Evolutionary conservation across 2,797 vertebrate genomes (phyloP).

Genomic region (Centroberyx gerrardi): DNA sequence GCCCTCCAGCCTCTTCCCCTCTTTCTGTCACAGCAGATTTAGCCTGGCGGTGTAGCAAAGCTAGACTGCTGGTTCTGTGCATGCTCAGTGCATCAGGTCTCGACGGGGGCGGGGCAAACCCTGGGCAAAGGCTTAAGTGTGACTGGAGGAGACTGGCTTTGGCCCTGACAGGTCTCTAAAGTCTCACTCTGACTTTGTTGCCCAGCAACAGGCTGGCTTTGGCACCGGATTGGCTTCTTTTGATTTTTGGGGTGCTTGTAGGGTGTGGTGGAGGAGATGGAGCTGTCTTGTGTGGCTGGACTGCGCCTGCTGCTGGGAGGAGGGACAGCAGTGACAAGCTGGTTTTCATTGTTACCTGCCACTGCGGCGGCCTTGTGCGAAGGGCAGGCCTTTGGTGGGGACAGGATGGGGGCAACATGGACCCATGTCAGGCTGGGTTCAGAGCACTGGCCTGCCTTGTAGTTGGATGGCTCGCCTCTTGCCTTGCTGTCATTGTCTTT

Average conservation of each 20-base stretch:
- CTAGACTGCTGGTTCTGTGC: slow-evolving; percentile 52
- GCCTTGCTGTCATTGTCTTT: slow-evolving; percentile 54
- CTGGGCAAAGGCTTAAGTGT: slow-evolving; percentile 65
- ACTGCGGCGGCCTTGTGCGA: slow-evolving; percentile 51
- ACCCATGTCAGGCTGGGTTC: slow-evolving; percentile 89
- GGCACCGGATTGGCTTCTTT: slow-evolving; percentile 73
- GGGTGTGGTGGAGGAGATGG: slow-evolving; percentile 77
- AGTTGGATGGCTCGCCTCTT: slow-evolving; percentile 40
- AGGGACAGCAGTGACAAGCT: slow-evolving; percentile 28
- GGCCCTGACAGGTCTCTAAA: slow-evolving; percentile 50
- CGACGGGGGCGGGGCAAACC: slow-evolving; percentile 59
- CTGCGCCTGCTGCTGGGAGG: slow-evolving; percentile 65
- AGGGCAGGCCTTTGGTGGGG: slow-evolving; percentile 78
- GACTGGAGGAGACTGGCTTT: slow-evolving; percentile 56
- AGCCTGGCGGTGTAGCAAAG: slow-evolving; percentile 40
- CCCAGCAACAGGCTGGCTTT: slow-evolving; percentile 76
- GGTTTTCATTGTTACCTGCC: slow-evolving; percentile 38
- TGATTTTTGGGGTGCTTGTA: slow-evolving; percentile 65
- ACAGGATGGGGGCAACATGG: slow-evolving; percentile 88
- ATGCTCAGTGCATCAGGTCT: slow-evolving; percentile 74
- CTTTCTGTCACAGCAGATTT: slow-evolving; percentile 56
- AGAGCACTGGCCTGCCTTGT: slow-evolving; percentile 77
- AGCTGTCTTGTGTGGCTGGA: slow-evolving; percentile 87
- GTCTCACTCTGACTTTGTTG: slow-evolving; percentile 54
- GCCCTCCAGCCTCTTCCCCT: slow-evolving; percentile 45